Base-by-base conservation (phyloP, 2,888 invertebrate species). In the Sphecodes monilicornis region DNA sequence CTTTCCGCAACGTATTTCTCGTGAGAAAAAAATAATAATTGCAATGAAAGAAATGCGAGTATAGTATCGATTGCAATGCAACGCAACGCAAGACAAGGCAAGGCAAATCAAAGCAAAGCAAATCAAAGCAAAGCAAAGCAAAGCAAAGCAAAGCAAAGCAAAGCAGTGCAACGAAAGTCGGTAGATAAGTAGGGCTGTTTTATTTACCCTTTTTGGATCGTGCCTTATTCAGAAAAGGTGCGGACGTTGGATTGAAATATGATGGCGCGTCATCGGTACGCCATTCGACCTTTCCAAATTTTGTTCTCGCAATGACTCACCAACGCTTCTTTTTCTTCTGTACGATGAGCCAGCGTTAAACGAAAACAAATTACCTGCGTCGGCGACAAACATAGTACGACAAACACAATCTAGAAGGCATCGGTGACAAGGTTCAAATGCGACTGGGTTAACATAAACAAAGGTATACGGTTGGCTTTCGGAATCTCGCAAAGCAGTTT, bases 301-400 rank as follows among this genome's bases (percentile, higher is more conserved):
- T 29, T 69, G 29, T 69, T 50, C 29, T 73, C 26, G 13, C 0
- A 3, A 26, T 79, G 85, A 85, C 18, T 84, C 84, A 85, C 41
- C 26, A 11, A 36, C 22, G 66, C 22, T 36, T 2, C 10, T 29
- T 16, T 66, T 29, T 32, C 80, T 29, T 32, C 78, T 22, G 8
- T 32, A n/a, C 60, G 60, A 60, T 13, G 60, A 29, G 60, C 75
- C 43, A 11, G 6, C 13, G n/a, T n/a, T 11, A 18, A 1, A 29
- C 39, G 29, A 68, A 78, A 78, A 54, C 64, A 84, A 73, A 78
- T 84, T 76, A 83, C 78, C 60, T 73, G 60, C 57, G 22, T 72
- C 43, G 73, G 50, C 41, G 18, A 0, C 22, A 0, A 6, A 18
- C 16, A 13, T 39, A 73, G 29, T 18, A 16, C 18, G 8, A 13